Evolutionary conservation across 2,888 invertebrate genomes (phyloP).

Genomic region (Myopa testacea): DNA sequence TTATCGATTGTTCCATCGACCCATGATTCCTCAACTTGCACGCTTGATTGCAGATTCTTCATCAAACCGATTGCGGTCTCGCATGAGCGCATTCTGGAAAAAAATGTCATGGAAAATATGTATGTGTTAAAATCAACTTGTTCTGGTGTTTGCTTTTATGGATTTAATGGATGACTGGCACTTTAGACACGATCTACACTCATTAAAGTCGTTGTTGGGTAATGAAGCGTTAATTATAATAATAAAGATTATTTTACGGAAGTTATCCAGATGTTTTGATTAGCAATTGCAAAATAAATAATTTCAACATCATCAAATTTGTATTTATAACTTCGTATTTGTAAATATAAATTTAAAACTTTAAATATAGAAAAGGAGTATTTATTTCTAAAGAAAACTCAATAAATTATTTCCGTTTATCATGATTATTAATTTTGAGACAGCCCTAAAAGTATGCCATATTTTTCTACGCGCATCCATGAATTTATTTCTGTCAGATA

Average conservation of each 20-base stretch:
- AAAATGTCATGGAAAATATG: neutral
- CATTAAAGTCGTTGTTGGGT: neutral
- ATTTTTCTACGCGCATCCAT: too few relatives aligned
- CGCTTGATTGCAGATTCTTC: slow-evolving; percentile 89
- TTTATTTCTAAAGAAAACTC: too few relatives aligned
- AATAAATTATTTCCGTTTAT: too few relatives aligned
- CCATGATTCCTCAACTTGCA: slow-evolving; percentile 90
- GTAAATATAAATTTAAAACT: too few relatives aligned
- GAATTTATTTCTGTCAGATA: too few relatives aligned
- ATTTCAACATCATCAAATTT: too few relatives aligned
- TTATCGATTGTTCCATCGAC: slow-evolving; percentile 87
- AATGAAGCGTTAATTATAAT: slow-evolving; percentile 25
- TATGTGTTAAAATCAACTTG: neutral
- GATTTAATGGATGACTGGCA: slow-evolving; percentile 1
- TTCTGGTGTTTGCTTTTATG: slow-evolving; percentile 35
- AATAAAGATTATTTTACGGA: neutral
- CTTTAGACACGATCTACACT: neutral
- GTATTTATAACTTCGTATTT: too few relatives aligned
- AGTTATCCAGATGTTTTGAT: neutral
- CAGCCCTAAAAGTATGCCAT: neutral
- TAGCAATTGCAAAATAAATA: neutral
- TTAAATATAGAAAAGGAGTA: too few relatives aligned
- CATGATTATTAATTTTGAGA: too few relatives aligned
- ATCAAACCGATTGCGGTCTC: slow-evolving; percentile 92
- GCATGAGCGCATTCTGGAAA: slow-evolving; percentile 82